A percentile compares a stretch with the other conserved stretches of the same genome.
Conservation (phyloP, 2,113 vertebrate species). For the Macquaria ambigua region DNA sequence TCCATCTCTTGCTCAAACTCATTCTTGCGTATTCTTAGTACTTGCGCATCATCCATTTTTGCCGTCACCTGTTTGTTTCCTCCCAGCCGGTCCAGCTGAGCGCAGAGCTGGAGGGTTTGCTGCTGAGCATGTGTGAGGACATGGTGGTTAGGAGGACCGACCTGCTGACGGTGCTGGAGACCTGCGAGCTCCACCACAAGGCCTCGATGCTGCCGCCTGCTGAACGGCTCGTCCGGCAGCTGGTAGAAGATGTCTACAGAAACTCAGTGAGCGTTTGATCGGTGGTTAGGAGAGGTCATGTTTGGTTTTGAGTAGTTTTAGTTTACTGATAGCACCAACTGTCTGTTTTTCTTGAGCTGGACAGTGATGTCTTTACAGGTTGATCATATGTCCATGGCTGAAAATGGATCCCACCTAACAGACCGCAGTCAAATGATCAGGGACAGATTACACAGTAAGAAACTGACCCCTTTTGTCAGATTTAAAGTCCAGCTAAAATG, state of each 20-base stretch:
- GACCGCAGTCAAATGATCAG: constrained; percentile 88
- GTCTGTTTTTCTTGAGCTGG: constrained; percentile 20
- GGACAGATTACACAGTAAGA: constrained; percentile 85
- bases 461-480: constrained; percentile 3
- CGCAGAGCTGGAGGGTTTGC: constrained; percentile 83
- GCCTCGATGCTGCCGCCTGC: constrained; percentile 77
- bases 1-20: neutral
- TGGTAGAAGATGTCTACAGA: constrained; percentile 84
- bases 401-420: constrained; percentile 78
- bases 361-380: constrained; percentile 73
- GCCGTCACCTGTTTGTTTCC: neutral
- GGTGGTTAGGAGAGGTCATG: neutral
- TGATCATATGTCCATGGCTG: constrained; percentile 78
- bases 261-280: constrained; percentile 69
- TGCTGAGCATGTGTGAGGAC: constrained; percentile 92
- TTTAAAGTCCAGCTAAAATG: neutral
- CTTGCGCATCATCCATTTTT: neutral
- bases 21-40: neutral
- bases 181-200: constrained; percentile 83
- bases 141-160: constrained; percentile 78
- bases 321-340: neutral
- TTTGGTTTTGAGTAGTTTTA: neutral
- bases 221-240: constrained; percentile 79
- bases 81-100: constrained; percentile 87
- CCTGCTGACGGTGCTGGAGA: constrained; percentile 84